These are phyloP conservation scores for Diuraphis noxia DNA, from an alignment of 1,140 invertebrate species.

Conservation along the genomic window DNA sequence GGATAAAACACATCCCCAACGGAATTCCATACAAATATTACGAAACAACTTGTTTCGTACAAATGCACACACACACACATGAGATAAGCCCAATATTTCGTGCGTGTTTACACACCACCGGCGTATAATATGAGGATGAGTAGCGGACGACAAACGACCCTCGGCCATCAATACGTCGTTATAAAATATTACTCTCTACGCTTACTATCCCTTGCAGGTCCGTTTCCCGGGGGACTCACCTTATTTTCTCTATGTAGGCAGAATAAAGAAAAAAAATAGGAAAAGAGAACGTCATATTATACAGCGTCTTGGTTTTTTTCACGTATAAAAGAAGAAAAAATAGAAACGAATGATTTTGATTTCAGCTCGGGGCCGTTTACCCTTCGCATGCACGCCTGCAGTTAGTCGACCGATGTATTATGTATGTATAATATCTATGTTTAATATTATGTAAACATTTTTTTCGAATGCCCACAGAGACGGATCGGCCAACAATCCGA, in stretches of 20 bases:
- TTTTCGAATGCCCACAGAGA: not conserved
- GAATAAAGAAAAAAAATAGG: not conserved
- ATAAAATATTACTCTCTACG: slow-evolving; percentile 48
- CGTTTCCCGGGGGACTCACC: not conserved
- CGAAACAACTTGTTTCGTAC: slow-evolving; percentile 27
- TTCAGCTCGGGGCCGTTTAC: not conserved
- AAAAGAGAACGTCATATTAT: not conserved
- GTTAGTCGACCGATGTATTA: not conserved
- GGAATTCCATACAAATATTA: slow-evolving; percentile 52
- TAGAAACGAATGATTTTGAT: not conserved
- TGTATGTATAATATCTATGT: not conserved
- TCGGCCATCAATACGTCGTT: slow-evolving; percentile 53
- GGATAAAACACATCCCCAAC: slow-evolving; percentile 39
- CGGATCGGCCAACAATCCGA: not conserved
- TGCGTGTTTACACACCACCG: slow-evolving; percentile 52
- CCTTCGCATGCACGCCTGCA: not conserved
- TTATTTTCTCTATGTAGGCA: not conserved
- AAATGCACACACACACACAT: not conserved
- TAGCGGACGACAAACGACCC: slow-evolving; percentile 52
- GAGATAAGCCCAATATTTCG: slow-evolving; percentile 37
- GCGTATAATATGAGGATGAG: slow-evolving; percentile 11
- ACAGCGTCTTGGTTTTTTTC: slow-evolving; percentile 11
- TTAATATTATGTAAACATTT: not conserved
- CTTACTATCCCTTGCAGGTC: not conserved
- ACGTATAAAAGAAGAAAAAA: not conserved